Percentiles rank a stretch among this genome's conserved stretches.
Evolutionary conservation across 2,888 invertebrate genomes (phyloP).

Genomic region (Hecatera dysodea): DNA sequence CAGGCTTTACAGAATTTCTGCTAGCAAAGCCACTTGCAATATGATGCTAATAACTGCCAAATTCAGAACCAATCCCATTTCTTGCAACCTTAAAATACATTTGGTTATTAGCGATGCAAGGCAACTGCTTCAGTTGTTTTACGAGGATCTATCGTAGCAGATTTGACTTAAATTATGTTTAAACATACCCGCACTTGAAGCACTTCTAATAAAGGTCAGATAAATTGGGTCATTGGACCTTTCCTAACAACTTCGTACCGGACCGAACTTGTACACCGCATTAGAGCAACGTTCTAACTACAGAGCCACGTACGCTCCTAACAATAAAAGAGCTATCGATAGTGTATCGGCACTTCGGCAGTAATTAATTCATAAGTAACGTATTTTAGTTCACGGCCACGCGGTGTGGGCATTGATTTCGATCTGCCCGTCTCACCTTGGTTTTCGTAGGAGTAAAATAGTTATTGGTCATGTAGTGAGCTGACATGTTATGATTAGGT

Average conservation of each 20-base stretch:
- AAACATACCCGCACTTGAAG: conserved; percentile 4
- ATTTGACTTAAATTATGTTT: background rate
- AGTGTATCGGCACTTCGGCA: conserved; percentile 44
- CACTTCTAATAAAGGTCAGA: background rate
- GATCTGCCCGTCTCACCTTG: conserved; percentile 63
- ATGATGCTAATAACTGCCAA: no score
- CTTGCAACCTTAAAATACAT: no score
- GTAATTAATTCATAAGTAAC: conserved; percentile 62
- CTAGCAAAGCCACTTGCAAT: no score
- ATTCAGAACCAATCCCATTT: no score
- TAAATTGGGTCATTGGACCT: background rate
- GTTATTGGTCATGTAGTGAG: conserved; percentile 44
- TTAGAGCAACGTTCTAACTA: conserved; percentile 13
- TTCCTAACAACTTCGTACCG: background rate
- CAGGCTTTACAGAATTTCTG: no score
- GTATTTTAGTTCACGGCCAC: conserved; percentile 61
- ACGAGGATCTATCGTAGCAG: background rate
- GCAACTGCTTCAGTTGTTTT: no score
- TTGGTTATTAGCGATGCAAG: no score
- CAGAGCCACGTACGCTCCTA: conserved; percentile 5
- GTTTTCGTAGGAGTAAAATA: conserved; percentile 58
- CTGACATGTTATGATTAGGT: conserved; percentile 42
- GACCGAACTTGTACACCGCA: background rate
- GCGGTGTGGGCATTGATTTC: conserved; percentile 61
- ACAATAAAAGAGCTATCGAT: conserved; percentile 53